phyloP scores from a whole-genome alignment of 2,888 invertebrate species.

The Eudasyphora cyanicolor region DNA sequence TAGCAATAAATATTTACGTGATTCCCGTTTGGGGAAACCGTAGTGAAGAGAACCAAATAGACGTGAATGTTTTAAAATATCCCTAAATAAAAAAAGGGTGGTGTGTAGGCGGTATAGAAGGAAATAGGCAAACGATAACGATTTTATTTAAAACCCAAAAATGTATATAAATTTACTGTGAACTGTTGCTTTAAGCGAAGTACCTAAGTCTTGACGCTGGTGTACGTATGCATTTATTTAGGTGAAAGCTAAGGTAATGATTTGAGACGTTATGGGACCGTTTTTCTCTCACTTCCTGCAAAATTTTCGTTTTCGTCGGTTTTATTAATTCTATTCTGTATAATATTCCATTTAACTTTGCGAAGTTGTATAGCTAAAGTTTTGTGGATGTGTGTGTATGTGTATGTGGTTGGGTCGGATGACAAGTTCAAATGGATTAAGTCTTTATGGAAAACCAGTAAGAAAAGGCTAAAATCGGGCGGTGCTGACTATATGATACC shows the following conservation, averaged over 20 bases:
- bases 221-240: no score
- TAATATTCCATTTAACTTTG: neutral
- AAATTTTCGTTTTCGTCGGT: no score
- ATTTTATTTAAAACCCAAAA: neutral
- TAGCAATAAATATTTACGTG: slow-evolving; percentile 28
- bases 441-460: no score
- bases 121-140: no score
- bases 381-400: neutral
- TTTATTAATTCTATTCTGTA: no score
- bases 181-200: neutral
- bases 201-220: no score
- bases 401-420: neutral
- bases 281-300: neutral
- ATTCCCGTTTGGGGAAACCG: neutral
- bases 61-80: neutral
- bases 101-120: no score
- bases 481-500: no score
- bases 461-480: no score
- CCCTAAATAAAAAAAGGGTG: neutral
- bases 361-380: neutral
- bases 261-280: neutral
- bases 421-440: neutral
- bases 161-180: no score
- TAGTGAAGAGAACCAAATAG: neutral
- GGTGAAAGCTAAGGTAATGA: neutral